These are phyloP conservation scores for Leucozona laternaria DNA, from an alignment of 2,888 invertebrate species.

Conservation along the genomic window DNA sequence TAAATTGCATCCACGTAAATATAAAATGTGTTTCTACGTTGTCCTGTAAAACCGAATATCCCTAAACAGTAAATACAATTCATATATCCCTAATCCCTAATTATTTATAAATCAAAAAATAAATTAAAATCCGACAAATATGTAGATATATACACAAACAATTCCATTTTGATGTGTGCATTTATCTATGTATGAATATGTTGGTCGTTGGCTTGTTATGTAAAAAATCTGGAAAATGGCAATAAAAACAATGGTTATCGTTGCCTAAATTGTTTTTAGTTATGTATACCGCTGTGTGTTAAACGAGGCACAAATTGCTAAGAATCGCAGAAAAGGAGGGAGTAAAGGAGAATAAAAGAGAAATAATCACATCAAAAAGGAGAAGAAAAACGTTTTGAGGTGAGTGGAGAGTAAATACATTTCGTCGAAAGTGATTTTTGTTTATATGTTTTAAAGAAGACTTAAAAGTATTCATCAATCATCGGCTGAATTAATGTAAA, in stretches of 20 bases:
- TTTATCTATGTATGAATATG: neutral
- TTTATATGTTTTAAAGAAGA: neutral
- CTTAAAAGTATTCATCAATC: neutral
- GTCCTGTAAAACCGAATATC: neutral
- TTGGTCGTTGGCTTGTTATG: neutral
- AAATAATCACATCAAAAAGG: neutral
- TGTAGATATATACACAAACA: slow-evolving; percentile 5
- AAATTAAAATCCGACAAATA: neutral
- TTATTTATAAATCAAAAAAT: neutral
- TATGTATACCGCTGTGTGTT: neutral
- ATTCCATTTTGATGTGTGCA: neutral
- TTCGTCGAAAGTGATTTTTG: neutral
- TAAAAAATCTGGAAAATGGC: slow-evolving; percentile 8
- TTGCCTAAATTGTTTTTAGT: slow-evolving; percentile 5
- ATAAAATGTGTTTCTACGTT: neutral
- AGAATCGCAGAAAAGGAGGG: neutral
- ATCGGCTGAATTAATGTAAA: neutral
- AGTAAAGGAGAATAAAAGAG: neutral
- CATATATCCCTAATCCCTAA: neutral
- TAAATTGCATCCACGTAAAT: neutral
- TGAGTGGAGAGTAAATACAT: neutral
- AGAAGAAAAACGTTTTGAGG: neutral
- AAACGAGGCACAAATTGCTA: neutral
- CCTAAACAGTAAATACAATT: neutral
- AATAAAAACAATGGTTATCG: neutral